Base-by-base conservation (phyloP, 2,113 vertebrate species). In the Hystrix cristata region DNA sequence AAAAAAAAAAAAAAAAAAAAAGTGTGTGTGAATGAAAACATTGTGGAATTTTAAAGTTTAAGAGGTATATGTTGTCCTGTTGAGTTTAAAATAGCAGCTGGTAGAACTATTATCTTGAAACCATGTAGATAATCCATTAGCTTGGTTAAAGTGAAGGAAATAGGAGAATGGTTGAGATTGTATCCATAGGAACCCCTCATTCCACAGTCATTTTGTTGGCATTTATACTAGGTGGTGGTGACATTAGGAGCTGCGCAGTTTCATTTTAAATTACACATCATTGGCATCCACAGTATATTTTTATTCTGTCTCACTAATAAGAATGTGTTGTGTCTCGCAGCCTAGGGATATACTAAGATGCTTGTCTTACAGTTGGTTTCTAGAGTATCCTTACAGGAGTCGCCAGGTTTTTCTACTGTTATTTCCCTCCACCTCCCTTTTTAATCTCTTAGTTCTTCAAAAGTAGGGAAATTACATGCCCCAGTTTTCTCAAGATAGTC, bases 41-140 rank as follows among this genome's bases (percentile, higher is more conserved):
- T 3, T 21, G 25, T 69, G 83, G 78, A 78, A 46, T 83, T 69
- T 16, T 93, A 31, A 60, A 85, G 65, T 10, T 55, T 5, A 43
- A 48, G 67, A 71, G 0, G 0, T 57, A 48, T 55, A 43, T 86
- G 12, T 51, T 67, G 48, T 38, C 48, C 8, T 64, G 29, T 92
- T 51, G 43, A 23, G 18, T 89, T 95, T 91, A 81, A 88, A 93
- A 71, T 43, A 78, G 90, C 95, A 89, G 23, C 11, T 38, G 74
- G 34, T 48, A 83, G 62, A 72, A 53, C 43, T 55, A 43, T 67
- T 86, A 43, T 60, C 13, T 80, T 81, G 71, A 88, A 80, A 21
- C 46, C 21, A 21, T 34, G 25, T 72, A 51, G 72, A 65, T 82
- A 89, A 89, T 19, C 31, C 67, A 67, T 38, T 34, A 80, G 59